A percentile compares a stretch with the other conserved stretches of the same genome.
phyloP scores from a whole-genome alignment of 2,888 invertebrate genomes.

The Cheilosia vernalis region DNA sequence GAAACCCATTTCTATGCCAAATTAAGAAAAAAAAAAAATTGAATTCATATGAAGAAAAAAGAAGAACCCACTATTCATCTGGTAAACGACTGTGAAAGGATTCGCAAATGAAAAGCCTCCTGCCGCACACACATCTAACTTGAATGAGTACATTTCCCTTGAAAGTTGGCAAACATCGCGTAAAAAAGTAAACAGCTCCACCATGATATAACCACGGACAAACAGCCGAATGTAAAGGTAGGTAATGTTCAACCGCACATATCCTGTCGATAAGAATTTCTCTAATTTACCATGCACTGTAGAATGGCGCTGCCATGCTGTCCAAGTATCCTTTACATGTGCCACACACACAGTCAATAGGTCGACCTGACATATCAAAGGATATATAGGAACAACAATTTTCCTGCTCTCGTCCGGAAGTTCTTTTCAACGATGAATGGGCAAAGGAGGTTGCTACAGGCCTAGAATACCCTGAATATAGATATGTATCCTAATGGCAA shows the following conservation, averaged over 20 bases:
- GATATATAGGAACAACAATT: constrained; percentile 20
- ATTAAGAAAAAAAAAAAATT: neutral
- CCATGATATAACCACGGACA: constrained; percentile 49
- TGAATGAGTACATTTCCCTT: constrained; percentile 32
- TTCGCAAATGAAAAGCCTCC: constrained; percentile 53
- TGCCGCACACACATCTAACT: neutral
- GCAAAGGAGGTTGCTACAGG: constrained; percentile 45
- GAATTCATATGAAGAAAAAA: constrained; percentile 20
- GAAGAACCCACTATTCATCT: constrained; percentile 35
- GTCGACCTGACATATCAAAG: constrained; percentile 66
- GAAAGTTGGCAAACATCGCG: constrained; percentile 56
- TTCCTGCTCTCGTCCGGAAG: constrained; percentile 12
- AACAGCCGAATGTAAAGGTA: constrained; percentile 60
- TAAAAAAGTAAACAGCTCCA: constrained; percentile 52
- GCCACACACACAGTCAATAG: constrained; percentile 65
- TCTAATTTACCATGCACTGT: constrained; percentile 46
- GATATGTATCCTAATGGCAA: constrained; percentile 55
- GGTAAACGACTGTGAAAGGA: constrained; percentile 53
- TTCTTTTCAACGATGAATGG: constrained; percentile 54
- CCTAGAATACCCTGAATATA: constrained; percentile 68
- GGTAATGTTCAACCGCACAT: constrained; percentile 34
- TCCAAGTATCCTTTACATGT: constrained; percentile 54
- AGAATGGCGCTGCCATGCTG: constrained; percentile 14
- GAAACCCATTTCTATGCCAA: constrained; percentile 52
- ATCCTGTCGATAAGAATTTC: constrained; percentile 50